Conservation (phyloP, 2,797 vertebrate genomes). For the Pagetopsis macropterus region DNA sequence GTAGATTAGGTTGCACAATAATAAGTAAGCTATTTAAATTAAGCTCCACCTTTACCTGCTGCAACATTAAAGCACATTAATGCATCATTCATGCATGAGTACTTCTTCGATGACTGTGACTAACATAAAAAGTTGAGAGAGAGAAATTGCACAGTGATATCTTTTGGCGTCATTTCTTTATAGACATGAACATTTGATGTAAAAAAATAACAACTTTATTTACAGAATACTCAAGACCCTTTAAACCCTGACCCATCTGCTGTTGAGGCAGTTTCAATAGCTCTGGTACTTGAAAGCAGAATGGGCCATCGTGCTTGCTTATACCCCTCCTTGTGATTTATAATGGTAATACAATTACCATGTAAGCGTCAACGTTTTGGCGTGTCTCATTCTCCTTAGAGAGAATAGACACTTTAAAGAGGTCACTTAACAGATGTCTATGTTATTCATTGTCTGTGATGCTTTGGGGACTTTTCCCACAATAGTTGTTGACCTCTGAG, state of each 20-base stretch:
- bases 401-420: not conserved
- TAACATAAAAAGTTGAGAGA: too few species aligned
- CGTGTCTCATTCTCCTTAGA: not conserved
- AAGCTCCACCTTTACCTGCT: too few species aligned
- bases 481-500: not conserved
- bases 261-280: not conserved
- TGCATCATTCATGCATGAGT: not conserved
- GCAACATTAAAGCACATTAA: not conserved
- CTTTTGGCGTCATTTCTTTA: too few species aligned
- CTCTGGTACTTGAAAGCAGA: not conserved
- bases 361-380: not conserved
- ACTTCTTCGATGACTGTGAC: too few species aligned
- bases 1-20: too few species aligned
- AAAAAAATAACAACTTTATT: not conserved
- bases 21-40: not conserved
- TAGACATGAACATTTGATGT: not conserved
- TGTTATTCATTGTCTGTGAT: not conserved
- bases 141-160: too few species aligned
- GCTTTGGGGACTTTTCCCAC: not conserved
- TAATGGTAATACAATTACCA: conserved; percentile 5
- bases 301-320: not conserved
- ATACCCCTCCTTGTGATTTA: not conserved
- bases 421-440: not conserved
- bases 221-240: not conserved
- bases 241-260: not conserved